Conservation (phyloP, 1,140 invertebrate species). For the Pseudomyrmex gracilis region DNA sequence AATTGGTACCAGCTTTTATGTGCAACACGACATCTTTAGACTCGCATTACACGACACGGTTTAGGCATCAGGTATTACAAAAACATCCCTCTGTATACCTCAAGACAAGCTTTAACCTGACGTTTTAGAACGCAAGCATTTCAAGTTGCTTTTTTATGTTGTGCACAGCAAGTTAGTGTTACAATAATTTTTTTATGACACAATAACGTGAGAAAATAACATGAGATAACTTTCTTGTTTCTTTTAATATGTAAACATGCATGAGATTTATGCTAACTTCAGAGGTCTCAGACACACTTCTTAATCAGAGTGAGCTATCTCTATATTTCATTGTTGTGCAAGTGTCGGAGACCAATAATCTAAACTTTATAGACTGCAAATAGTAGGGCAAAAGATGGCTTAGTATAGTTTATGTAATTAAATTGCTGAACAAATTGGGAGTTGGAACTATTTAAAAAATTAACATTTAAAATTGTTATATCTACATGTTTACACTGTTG, state of each 20-base stretch:
- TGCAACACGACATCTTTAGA: slow-evolving; percentile 96
- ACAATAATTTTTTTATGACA: background rate
- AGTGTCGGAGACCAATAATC: background rate
- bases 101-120: slow-evolving; percentile 78
- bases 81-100: slow-evolving; percentile 74
- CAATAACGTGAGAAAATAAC: no score
- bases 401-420: slow-evolving; percentile 43
- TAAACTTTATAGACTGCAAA: background rate
- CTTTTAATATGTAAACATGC: slow-evolving; percentile 4
- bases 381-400: background rate
- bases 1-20: slow-evolving; percentile 93
- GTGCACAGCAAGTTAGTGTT: slow-evolving; percentile 4
- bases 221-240: no score
- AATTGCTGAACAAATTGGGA: slow-evolving; percentile 69
- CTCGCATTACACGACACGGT: slow-evolving; percentile 92
- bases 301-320: background rate
- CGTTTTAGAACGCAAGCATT: slow-evolving; percentile 51
- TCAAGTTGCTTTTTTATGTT: slow-evolving; percentile 41
- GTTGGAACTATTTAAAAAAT: background rate
- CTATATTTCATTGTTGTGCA: background rate
- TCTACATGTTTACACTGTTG: background rate
- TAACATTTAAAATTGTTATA: slow-evolving; percentile 24
- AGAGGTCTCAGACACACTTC: background rate
- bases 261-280: slow-evolving; percentile 13
- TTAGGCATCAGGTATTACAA: slow-evolving; percentile 80